These are phyloP conservation scores for Taxidea taxus DNA, from an alignment of 2,113 vertebrate species.

Conservation along the genomic window DNA sequence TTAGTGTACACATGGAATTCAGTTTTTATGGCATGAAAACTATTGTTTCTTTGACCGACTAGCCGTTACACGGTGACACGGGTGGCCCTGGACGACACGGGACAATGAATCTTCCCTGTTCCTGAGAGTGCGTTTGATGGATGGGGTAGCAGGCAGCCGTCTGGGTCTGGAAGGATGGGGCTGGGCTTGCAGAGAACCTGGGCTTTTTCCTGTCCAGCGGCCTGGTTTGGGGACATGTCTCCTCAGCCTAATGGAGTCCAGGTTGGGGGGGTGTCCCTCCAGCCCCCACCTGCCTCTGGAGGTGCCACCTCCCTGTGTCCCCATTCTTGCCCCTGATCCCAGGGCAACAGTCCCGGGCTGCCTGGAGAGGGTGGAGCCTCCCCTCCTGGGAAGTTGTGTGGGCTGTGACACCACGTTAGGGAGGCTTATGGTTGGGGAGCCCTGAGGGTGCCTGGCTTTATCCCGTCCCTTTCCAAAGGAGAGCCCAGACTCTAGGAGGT, in stretches of 20 bases:
- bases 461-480: background rate
- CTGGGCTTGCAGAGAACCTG: slow-evolving; percentile 36
- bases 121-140: slow-evolving; percentile 64
- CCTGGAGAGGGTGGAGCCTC: background rate
- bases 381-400: fast-evolving
- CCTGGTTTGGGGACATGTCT: background rate
- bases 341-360: background rate
- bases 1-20: slow-evolving; percentile 58
- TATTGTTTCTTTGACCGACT: slow-evolving; percentile 69
- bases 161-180: background rate
- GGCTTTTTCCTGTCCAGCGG: background rate
- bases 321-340: background rate
- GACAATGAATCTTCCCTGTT: slow-evolving; percentile 61
- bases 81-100: slow-evolving; percentile 49
- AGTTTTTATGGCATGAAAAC: slow-evolving; percentile 72
- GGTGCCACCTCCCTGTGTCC: background rate
- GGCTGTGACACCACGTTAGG: background rate
- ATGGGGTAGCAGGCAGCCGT: slow-evolving; percentile 24
- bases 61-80: slow-evolving; percentile 58
- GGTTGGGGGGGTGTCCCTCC: background rate
- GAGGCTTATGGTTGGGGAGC: background rate
- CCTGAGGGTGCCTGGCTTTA: background rate
- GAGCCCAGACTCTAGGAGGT: background rate
- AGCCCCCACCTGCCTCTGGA: background rate
- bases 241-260: background rate